Conservation (phyloP, 2,113 vertebrate species). For the Chrysochloris asiatica region DNA sequence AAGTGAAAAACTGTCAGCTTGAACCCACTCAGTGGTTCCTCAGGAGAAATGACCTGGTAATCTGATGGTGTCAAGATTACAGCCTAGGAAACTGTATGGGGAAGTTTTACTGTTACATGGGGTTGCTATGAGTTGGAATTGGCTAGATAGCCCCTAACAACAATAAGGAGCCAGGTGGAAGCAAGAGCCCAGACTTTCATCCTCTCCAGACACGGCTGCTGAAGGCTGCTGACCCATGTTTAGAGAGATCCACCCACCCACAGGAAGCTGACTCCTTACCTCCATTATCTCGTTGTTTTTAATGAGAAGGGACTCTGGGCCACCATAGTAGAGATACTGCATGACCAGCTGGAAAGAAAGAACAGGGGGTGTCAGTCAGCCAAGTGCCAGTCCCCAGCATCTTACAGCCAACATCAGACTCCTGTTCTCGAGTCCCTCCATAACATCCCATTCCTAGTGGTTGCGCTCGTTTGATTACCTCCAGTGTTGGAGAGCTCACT, state of each 20-base stretch:
- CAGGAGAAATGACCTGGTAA: not conserved
- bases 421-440: not conserved
- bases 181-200: not conserved
- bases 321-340: constrained; percentile 98
- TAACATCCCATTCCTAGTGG: not conserved
- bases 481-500: not conserved
- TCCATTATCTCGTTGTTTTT: constrained; percentile 98
- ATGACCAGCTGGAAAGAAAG: constrained; percentile 93
- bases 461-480: too few species aligned
- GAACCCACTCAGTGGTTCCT: not conserved
- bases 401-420: not conserved
- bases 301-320: constrained; percentile 95
- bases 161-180: not conserved
- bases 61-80: not conserved
- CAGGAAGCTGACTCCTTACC: constrained; percentile 83
- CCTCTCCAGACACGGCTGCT: fast-evolving
- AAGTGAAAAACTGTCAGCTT: not conserved
- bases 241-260: not conserved
- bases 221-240: fast-evolving
- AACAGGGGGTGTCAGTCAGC: not conserved
- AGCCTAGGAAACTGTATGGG: not conserved
- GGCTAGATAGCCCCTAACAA: not conserved
- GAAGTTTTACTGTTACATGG: not conserved
- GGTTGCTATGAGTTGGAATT: not conserved
- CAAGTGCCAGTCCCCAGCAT: fast-evolving